Percentiles rank a stretch among this genome's conserved stretches.
Conservation (phyloP, 2,797 vertebrate species). For the Lepus townsendii region DNA sequence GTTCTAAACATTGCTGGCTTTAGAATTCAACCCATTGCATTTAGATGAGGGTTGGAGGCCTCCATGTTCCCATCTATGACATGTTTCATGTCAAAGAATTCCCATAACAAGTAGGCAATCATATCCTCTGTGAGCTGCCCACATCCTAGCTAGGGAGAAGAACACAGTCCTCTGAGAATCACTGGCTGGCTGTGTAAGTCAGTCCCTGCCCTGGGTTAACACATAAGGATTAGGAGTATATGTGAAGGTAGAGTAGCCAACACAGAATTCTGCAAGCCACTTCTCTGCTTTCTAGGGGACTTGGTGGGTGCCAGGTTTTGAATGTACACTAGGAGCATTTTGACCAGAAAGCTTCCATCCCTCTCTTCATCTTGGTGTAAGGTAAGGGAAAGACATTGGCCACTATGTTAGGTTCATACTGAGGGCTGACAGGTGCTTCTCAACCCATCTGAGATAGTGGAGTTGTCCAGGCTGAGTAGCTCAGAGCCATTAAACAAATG, state of each 20-base stretch:
- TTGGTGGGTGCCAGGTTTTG: background rate
- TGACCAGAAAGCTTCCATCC: background rate
- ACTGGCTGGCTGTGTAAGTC: background rate
- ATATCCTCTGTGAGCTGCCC: background rate
- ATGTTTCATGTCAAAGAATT: background rate
- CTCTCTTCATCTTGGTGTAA: background rate
- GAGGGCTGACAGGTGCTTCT: background rate
- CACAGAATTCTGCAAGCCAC: background rate
- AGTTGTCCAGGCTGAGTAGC: background rate
- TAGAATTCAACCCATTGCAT: background rate
- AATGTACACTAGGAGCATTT: background rate
- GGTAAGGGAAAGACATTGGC: background rate
- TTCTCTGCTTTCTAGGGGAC: background rate
- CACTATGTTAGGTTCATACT: background rate
- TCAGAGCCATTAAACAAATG: background rate
- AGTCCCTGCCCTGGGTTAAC: background rate
- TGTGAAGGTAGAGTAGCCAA: background rate
- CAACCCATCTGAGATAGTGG: background rate
- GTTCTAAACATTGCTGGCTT: background rate
- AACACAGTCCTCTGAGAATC: background rate
- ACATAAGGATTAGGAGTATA: background rate
- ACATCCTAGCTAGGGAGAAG: background rate
- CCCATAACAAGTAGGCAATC: background rate
- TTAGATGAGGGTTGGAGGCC: background rate
- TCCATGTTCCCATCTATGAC: background rate